Conservation (phyloP, 2,113 vertebrate genomes). For the Archilochus colubris region DNA sequence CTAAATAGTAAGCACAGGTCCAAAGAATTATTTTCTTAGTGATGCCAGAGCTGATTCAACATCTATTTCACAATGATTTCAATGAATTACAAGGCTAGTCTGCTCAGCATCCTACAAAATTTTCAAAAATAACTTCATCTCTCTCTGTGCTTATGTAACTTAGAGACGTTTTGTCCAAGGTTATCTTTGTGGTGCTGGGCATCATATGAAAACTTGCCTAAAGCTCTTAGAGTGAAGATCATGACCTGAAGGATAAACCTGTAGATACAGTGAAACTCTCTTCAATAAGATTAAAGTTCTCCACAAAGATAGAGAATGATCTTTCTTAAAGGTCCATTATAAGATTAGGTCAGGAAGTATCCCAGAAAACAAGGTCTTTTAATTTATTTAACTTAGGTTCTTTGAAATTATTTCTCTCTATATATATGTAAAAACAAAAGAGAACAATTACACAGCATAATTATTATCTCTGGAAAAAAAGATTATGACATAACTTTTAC, state of each 20-base stretch:
- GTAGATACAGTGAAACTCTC: neutral
- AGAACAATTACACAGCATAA: fast-evolving
- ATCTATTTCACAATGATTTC: neutral
- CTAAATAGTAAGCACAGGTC: neutral
- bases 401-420: neutral
- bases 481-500: neutral
- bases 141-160: neutral
- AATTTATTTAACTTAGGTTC: neutral
- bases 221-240: neutral
- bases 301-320: neutral
- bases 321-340: neutral
- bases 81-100: neutral
- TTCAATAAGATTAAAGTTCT: neutral
- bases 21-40: neutral
- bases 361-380: neutral
- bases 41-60: neutral
- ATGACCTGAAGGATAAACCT: neutral
- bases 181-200: neutral
- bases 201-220: neutral
- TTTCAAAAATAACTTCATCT: neutral
- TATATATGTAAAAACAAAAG: neutral
- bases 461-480: neutral
- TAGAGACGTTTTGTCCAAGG: neutral
- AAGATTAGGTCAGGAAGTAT: neutral
- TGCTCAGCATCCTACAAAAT: neutral